Conservation (phyloP, 2,113 vertebrate species). For the Pampusana beccarii region DNA sequence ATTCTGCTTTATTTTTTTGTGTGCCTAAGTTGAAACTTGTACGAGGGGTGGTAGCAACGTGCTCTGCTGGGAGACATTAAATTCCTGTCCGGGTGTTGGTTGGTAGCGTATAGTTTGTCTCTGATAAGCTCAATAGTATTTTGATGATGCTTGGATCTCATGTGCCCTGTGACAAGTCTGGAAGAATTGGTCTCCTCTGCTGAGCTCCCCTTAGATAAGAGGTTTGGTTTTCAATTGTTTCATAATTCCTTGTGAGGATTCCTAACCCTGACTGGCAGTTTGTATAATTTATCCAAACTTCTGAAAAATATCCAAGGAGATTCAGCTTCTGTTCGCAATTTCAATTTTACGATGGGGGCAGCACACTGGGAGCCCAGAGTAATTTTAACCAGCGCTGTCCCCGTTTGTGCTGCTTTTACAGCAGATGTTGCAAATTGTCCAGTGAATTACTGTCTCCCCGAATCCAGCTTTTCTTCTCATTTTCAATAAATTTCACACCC, state of each 20-base stretch:
- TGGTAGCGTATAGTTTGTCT: background rate
- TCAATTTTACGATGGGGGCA: background rate
- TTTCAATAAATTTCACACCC: background rate
- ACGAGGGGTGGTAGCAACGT: fast-evolving
- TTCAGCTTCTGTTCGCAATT: background rate
- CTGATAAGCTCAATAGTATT: background rate
- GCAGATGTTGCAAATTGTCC: background rate
- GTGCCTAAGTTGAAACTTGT: background rate
- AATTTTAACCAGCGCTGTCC: background rate
- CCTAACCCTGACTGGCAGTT: background rate
- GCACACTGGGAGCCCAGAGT: background rate
- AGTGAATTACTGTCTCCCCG: background rate
- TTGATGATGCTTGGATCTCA: background rate
- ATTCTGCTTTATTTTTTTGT: background rate
- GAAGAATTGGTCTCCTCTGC: background rate
- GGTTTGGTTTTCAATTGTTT: no score
- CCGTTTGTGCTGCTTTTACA: background rate
- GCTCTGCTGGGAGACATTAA: background rate
- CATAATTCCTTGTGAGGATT: background rate
- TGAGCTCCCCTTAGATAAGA: background rate
- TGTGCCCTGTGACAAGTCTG: background rate
- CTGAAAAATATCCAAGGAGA: background rate
- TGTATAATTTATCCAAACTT: background rate
- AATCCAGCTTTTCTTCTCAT: background rate
- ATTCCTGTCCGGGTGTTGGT: background rate